These are phyloP conservation scores for Lamprotornis superbus DNA, from an alignment of 2,113 vertebrate species.

Conservation along the genomic window DNA sequence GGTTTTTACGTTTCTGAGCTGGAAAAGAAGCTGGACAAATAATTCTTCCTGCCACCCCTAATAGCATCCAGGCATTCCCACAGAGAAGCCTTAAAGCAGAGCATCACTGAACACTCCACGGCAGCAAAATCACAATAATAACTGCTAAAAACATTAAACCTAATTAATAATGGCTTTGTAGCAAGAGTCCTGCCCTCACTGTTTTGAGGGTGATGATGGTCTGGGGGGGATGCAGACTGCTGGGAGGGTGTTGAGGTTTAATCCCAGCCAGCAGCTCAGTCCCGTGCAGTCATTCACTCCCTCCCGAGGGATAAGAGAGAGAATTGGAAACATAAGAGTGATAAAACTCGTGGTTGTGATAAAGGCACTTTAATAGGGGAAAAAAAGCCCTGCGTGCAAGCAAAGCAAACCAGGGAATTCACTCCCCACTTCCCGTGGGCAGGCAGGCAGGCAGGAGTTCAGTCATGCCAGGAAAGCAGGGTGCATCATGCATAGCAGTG, in stretches of 20 bases:
- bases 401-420: neutral
- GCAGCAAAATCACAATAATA: neutral
- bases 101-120: fast-evolving
- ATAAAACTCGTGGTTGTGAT: neutral
- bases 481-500: neutral
- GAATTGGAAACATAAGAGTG: neutral
- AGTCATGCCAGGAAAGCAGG: neutral
- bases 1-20: neutral
- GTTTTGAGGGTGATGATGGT: neutral
- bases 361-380: neutral
- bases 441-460: neutral
- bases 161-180: neutral
- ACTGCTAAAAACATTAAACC: neutral
- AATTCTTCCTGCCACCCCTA: neutral
- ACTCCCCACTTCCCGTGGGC: neutral
- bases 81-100: neutral
- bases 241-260: neutral
- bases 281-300: fast-evolving
- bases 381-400: neutral
- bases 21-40: neutral
- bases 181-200: neutral
- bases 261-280: neutral
- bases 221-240: neutral
- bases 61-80: neutral
- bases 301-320: neutral